phyloP scores from a whole-genome alignment of 2,888 invertebrate species.

The Ennomos fuscantarius region DNA sequence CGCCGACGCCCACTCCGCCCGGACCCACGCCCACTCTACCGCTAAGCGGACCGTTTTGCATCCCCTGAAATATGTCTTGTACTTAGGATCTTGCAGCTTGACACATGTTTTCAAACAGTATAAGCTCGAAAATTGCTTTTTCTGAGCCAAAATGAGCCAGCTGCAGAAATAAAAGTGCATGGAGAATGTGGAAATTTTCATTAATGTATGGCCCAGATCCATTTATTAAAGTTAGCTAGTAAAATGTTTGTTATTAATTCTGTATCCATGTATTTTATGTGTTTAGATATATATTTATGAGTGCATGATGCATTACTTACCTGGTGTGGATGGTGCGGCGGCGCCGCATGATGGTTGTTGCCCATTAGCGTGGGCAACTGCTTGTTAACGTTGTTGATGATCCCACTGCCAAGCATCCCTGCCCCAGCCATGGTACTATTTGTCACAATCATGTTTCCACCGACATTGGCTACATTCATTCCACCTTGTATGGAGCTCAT shows the following conservation, averaged over 20 bases:
- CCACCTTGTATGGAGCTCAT: constrained; percentile 91
- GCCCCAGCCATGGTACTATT: constrained; percentile 89
- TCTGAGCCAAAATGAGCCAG: neutral
- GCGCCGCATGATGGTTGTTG: constrained; percentile 77
- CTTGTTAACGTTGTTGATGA: constrained; percentile 91
- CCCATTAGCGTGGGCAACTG: constrained; percentile 88
- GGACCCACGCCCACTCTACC: constrained; percentile 80
- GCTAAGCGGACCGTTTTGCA: constrained; percentile 93
- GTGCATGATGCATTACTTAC: constrained; percentile 44
- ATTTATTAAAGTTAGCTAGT: no score
- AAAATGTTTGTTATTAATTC: no score
- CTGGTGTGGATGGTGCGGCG: constrained; percentile 80
- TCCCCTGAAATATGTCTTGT: constrained; percentile 66
- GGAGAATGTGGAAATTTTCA: no score
- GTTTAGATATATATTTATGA: no score
- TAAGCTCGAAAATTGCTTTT: no score
- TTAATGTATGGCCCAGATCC: no score
- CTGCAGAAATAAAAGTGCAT: no score
- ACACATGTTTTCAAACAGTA: no score
- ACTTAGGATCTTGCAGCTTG: constrained; percentile 8
- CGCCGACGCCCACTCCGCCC: constrained; percentile 72
- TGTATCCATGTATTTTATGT: no score
- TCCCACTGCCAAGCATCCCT: constrained; percentile 89
- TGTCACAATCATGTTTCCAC: constrained; percentile 92
- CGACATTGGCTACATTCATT: constrained; percentile 88